Base-by-base conservation (phyloP, 2,888 invertebrate genomes). In the Halictus quadricinctus region DNA sequence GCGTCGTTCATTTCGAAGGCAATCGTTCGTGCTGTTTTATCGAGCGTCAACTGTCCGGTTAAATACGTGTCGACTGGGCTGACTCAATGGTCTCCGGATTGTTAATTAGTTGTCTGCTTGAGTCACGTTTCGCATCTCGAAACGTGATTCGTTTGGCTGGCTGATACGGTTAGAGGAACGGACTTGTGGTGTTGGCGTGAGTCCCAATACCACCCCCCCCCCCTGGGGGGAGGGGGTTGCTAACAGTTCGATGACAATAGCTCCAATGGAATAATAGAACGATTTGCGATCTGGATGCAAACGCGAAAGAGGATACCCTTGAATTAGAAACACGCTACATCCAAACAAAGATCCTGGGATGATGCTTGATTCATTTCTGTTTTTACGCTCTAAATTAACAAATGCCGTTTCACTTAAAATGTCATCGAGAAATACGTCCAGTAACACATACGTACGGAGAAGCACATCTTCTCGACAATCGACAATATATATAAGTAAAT, bases 101-200 rank as follows among this genome's bases (percentile, higher is more conserved):
- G 70, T 72, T 80, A 75, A 82, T 82, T 80, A 80, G 80, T 80
- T 75, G 82, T 72, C 80, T 50, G 74, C 50, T 82, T 75, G 60
- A 72, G 75, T 80, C 80, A 82, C 82, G 75, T 82, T 75, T 80
- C 80, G 36, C 60, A 41, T 70, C 18, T 43, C 41, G 70, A 70
- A 64, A 46, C 70, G 82, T 41, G 70, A 10, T 50, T 43, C 18
- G 36, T 78, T 76, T 50, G 50, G 21, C 12, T 2, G 21, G 48
- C 29, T 60, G 80, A 46, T 80, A 64, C n/a, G 6, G 29, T 18
- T 70, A 36, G 80, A 29, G 50, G 66, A 72, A 80, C 50, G 41
- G 18, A 75, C 50, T 54, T 46, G 74, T 8, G 79, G 69, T 74
- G 54, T 69, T 2, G n/a, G 7, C 10, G 10, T n/a, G 48, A 41